A percentile compares a stretch with the other conserved stretches of the same genome.
These are phyloP conservation scores for Perca fluviatilis DNA, from an alignment of 2,113 vertebrate species.

Conservation along the genomic window DNA sequence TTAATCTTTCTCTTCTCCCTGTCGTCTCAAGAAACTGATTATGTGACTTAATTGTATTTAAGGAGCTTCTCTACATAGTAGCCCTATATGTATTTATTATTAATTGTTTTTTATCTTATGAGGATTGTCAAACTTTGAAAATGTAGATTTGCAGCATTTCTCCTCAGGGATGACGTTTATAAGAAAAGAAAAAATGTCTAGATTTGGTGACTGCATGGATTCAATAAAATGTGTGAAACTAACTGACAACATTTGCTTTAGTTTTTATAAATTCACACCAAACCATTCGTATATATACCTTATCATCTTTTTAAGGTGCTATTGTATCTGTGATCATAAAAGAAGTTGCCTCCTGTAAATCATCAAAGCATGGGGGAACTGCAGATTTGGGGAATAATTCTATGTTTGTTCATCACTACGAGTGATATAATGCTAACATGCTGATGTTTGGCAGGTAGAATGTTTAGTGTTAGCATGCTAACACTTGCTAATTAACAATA, in stretches of 20 bases:
- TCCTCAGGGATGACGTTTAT: not conserved
- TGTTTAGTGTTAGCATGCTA: not conserved
- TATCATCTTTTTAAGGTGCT: too few relatives aligned
- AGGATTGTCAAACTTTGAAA: slow-evolving; percentile 41
- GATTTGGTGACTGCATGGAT: not conserved
- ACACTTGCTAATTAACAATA: not conserved
- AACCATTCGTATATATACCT: not conserved
- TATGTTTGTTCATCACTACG: not conserved
- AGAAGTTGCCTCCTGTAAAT: not conserved
- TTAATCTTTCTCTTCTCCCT: slow-evolving; percentile 69
- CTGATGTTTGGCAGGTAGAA: not conserved
- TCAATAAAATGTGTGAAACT: not conserved
- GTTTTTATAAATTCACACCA: not conserved
- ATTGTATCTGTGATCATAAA: not conserved
- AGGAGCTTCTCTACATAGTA: slow-evolving; percentile 52
- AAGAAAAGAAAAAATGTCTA: not conserved
- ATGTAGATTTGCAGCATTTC: slow-evolving; percentile 34
- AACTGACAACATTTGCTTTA: not conserved
- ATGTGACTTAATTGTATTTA: slow-evolving; percentile 70
- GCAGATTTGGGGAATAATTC: not conserved
- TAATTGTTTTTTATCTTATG: slow-evolving; percentile 31
- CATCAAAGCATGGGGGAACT: not conserved
- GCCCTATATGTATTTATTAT: too few relatives aligned
- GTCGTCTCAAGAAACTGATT: slow-evolving; percentile 66
- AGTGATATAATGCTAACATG: not conserved